Evolutionary conservation across 2,888 invertebrate genomes (phyloP).

Genomic region (Zhuqinia jingwanae): DNA sequence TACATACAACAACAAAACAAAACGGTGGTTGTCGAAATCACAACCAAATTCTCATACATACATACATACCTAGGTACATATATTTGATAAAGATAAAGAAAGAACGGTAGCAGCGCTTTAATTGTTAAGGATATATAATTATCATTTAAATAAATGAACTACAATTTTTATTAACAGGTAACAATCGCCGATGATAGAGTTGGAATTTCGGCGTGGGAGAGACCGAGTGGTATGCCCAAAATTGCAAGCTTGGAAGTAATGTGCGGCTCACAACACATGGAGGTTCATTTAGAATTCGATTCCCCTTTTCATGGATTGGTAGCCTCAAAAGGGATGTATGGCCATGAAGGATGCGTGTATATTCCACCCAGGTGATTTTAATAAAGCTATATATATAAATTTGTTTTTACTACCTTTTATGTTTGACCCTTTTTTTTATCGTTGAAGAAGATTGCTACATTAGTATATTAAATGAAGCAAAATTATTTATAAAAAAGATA

Average conservation of each 20-base stretch:
- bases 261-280: conserved; percentile 93
- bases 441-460: no score
- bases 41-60: neutral
- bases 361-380: conserved; percentile 83
- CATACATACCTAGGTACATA: neutral
- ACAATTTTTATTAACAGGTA: conserved; percentile 25
- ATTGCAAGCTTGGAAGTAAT: conserved; percentile 95
- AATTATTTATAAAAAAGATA: no score
- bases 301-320: conserved; percentile 96
- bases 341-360: conserved; percentile 85
- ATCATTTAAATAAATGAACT: neutral
- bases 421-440: no score
- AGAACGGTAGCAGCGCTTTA: no score
- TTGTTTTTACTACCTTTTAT: no score
- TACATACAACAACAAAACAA: neutral
- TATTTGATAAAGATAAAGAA: no score
- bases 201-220: conserved; percentile 82
- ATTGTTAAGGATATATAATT: neutral
- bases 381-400: no score
- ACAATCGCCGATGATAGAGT: conserved; percentile 63
- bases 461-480: no score
- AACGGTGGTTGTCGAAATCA: neutral
- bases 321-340: conserved; percentile 86
- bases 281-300: conserved; percentile 94
- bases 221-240: conserved; percentile 94